phyloP scores from a whole-genome alignment of 2,113 vertebrate genomes.

The Meles meles region DNA sequence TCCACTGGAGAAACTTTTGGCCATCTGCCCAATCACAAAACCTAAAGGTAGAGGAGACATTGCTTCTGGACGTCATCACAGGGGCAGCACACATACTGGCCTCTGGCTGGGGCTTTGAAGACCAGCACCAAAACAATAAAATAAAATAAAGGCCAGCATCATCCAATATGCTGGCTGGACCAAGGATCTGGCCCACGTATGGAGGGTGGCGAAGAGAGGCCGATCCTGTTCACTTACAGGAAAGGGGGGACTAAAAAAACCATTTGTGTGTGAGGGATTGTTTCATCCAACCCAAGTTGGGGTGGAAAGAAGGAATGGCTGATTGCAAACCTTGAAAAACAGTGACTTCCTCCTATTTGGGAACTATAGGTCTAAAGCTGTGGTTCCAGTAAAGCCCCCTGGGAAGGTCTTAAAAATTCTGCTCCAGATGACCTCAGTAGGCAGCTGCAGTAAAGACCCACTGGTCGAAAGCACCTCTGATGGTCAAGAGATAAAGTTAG shows the following conservation, averaged over 20 bases:
- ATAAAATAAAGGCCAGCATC: not conserved
- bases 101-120: not conserved
- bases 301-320: not conserved
- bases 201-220: conserved; percentile 27
- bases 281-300: not conserved
- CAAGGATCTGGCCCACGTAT: not conserved
- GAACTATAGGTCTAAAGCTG: not conserved
- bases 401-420: not conserved
- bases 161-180: conserved; percentile 30
- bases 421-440: not conserved
- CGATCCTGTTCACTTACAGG: not conserved
- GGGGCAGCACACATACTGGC: conserved; percentile 7
- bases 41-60: not conserved
- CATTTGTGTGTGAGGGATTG: not conserved
- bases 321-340: not conserved
- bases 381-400: not conserved
- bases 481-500: not conserved
- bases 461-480: not conserved
- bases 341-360: not conserved
- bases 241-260: not conserved
- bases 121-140: not conserved
- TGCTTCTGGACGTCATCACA: conserved; percentile 62
- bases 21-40: not conserved
- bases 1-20: not conserved
- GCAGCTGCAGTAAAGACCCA: not conserved